phyloP scores from a whole-genome alignment of 2,888 invertebrate genomes.

The Platypus cylindrus region DNA sequence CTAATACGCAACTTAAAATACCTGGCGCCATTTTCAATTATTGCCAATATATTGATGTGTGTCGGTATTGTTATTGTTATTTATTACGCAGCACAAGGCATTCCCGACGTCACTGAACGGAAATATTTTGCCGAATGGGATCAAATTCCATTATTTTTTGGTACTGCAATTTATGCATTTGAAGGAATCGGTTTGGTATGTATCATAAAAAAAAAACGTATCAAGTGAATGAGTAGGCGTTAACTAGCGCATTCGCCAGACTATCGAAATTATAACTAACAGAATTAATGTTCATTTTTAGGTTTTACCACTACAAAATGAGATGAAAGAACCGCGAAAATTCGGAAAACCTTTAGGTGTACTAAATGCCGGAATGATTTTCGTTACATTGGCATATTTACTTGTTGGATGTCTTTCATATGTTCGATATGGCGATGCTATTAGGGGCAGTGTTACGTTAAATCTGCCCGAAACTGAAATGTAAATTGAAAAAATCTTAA shows the following conservation, averaged over 20 bases:
- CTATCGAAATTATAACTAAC: too few relatives aligned
- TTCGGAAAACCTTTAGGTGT: slow-evolving; percentile 76
- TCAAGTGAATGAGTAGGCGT: too few relatives aligned
- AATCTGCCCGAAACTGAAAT: slow-evolving; percentile 55
- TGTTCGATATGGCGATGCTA: slow-evolving; percentile 71
- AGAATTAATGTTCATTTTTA: slow-evolving; percentile 33
- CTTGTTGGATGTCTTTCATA: slow-evolving; percentile 80
- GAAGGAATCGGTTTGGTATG: slow-evolving; percentile 87
- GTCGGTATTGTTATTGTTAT: slow-evolving; percentile 65
- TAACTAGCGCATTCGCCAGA: too few relatives aligned
- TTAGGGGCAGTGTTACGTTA: slow-evolving; percentile 76
- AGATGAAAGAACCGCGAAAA: slow-evolving; percentile 67
- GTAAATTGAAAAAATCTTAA: slow-evolving; percentile 34
- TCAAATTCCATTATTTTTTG: slow-evolving; percentile 76
- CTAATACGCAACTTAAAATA: slow-evolving; percentile 66
- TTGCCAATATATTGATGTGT: slow-evolving; percentile 67
- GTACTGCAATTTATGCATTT: slow-evolving; percentile 91
- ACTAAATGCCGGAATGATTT: slow-evolving; percentile 76
- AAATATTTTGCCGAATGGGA: slow-evolving; percentile 46
- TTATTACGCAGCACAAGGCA: slow-evolving; percentile 58
- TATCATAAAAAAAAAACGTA: slow-evolving; percentile 4
- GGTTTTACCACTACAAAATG: slow-evolving; percentile 88
- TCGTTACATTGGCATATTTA: slow-evolving; percentile 66
- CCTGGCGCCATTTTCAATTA: slow-evolving; percentile 62
- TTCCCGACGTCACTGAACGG: slow-evolving; percentile 51